Evolutionary conservation across 2,797 vertebrate genomes (phyloP).

Genomic region (Argyrosomus regius): DNA sequence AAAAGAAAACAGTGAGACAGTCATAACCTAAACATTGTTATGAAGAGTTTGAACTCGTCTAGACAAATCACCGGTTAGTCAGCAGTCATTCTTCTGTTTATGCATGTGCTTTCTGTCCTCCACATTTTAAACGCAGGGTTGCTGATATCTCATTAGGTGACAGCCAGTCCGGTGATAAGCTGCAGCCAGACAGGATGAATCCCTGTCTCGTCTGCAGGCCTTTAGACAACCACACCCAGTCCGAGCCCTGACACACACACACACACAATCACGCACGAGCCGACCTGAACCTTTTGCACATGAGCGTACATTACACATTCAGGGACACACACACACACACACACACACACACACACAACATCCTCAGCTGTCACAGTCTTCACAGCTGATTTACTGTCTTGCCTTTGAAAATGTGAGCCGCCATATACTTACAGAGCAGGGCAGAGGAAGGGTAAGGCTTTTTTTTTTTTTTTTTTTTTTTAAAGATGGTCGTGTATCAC

Average conservation of each 20-base stretch:
- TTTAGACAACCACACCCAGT: slow-evolving; percentile 59
- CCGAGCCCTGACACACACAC: not conserved
- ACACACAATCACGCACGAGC: slow-evolving; percentile 23
- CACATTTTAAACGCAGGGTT: slow-evolving; percentile 57
- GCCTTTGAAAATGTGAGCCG: slow-evolving; percentile 70
- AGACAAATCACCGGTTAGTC: slow-evolving; percentile 56
- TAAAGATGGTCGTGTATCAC: slow-evolving; percentile 48
- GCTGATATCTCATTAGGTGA: slow-evolving; percentile 73
- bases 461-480: slow-evolving; percentile 25
- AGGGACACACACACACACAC: slow-evolving; percentile 34
- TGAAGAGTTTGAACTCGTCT: slow-evolving; percentile 43
- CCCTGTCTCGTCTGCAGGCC: slow-evolving; percentile 71
- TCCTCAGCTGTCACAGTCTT: slow-evolving; percentile 75
- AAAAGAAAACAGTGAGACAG: slow-evolving; percentile 20
- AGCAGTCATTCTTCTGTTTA: slow-evolving; percentile 12
- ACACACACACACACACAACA: slow-evolving; percentile 28
- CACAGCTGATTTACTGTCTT: slow-evolving; percentile 74
- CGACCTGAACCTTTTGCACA: slow-evolving; percentile 39
- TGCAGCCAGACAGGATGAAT: slow-evolving; percentile 76
- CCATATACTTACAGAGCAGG: slow-evolving; percentile 51
- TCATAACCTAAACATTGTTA: slow-evolving; percentile 39
- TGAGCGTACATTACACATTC: slow-evolving; percentile 24
- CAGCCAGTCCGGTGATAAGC: slow-evolving; percentile 76
- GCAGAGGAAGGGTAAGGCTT: slow-evolving; percentile 48
- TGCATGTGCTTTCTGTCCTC: slow-evolving; percentile 36